phyloP scores from a whole-genome alignment of 2,797 vertebrate genomes.

The Octomys mimax region DNA sequence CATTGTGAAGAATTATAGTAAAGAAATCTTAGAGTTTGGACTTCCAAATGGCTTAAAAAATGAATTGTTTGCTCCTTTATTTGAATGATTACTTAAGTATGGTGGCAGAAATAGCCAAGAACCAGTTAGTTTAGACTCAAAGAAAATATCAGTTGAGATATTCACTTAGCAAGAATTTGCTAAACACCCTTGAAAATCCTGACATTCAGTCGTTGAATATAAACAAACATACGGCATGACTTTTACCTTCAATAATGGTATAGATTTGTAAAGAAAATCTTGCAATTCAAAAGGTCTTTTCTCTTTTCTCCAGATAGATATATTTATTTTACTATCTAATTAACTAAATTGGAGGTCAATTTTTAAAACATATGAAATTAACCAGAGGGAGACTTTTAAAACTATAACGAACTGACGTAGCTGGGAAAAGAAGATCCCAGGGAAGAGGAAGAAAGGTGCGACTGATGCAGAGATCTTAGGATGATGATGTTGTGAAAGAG shows the following conservation, averaged over 20 bases:
- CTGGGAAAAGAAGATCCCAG: neutral
- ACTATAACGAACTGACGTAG: neutral
- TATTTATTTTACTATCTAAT: no score
- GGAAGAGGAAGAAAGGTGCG: neutral
- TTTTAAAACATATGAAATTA: neutral
- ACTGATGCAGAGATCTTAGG: neutral
- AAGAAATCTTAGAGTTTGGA: neutral
- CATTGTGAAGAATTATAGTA: neutral
- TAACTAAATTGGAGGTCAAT: neutral
- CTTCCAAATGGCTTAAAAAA: slow-evolving; percentile 24
- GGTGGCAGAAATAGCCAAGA: neutral
- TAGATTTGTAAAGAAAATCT: neutral
- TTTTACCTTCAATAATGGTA: slow-evolving; percentile 36
- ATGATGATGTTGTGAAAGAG: neutral
- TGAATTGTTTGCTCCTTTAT: neutral
- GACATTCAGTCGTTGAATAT: neutral
- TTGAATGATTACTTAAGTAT: neutral
- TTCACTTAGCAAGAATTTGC: neutral
- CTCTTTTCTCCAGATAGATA: neutral
- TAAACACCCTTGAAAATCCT: neutral
- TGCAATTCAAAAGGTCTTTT: neutral
- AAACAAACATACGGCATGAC: neutral
- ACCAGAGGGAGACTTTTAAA: neutral
- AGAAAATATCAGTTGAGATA: neutral
- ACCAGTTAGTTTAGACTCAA: neutral